Evolutionary conservation across 1,140 invertebrate genomes (phyloP).

Genomic region (Zaprionus ornatus): DNA sequence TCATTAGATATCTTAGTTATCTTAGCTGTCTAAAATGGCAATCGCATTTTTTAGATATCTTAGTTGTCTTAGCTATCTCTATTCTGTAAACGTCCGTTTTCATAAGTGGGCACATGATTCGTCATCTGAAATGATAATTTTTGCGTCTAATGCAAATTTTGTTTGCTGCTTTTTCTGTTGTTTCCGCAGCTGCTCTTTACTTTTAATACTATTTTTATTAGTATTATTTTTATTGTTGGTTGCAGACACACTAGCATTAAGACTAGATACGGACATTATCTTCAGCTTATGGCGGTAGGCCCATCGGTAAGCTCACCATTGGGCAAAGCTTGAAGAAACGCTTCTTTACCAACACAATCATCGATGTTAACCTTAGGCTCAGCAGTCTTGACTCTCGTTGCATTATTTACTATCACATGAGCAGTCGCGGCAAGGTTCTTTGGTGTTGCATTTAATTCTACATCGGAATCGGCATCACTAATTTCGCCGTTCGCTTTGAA

Average conservation of each 20-base stretch:
- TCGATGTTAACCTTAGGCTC: constrained; percentile 8
- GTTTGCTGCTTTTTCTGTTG: constrained; percentile 13
- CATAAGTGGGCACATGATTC: constrained; percentile 53
- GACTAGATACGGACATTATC: constrained; percentile 74
- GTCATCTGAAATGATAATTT: constrained; percentile 82
- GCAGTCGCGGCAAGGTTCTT: constrained; percentile 39
- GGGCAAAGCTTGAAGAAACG: constrained; percentile 4
- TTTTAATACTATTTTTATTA: constrained; percentile 1
- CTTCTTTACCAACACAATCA: constrained; percentile 12
- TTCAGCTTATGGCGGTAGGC: constrained; percentile 45
- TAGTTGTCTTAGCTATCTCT: no score
- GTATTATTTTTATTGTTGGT: neutral
- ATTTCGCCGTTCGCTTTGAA: constrained; percentile 67
- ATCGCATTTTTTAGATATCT: no score
- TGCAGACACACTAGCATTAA: constrained; percentile 60
- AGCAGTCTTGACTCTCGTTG: constrained; percentile 66
- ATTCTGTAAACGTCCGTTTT: no score
- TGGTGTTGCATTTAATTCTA: constrained; percentile 43
- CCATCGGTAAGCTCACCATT: constrained; percentile 43
- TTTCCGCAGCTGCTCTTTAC: constrained; percentile 4
- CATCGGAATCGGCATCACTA: constrained; percentile 70
- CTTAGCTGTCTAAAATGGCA: no score
- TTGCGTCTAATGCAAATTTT: constrained; percentile 38
- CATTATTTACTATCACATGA: constrained; percentile 64
- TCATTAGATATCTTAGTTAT: no score